These are phyloP conservation scores for Drosophila pectinifera DNA, from an alignment of 1,140 invertebrate genomes.

Conservation along the genomic window DNA sequence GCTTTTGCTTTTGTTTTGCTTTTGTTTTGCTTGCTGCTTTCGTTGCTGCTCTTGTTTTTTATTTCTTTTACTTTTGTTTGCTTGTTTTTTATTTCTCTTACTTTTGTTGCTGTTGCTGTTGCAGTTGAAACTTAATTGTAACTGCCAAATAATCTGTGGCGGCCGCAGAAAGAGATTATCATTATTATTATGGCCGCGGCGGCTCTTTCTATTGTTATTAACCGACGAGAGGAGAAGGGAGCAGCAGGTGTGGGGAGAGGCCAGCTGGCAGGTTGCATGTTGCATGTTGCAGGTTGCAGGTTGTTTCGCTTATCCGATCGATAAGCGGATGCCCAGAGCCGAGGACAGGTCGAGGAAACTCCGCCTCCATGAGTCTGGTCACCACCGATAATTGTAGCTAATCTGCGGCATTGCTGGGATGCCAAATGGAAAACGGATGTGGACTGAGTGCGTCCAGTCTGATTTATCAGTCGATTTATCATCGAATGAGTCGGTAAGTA, in stretches of 20 bases:
- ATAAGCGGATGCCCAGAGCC: background rate
- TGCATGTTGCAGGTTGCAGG: background rate
- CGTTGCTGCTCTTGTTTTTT: background rate
- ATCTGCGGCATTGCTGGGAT: conserved; percentile 37
- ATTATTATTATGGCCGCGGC: conserved; percentile 46
- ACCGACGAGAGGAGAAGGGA: conserved; percentile 26
- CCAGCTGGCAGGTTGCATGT: conserved; percentile 9
- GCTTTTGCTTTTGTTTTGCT: conserved; percentile 7
- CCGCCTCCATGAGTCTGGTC: conserved; percentile 5
- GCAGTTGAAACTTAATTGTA: conserved; percentile 59
- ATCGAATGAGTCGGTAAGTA: too few relatives aligned
- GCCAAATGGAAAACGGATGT: conserved; percentile 29
- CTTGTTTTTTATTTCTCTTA: background rate
- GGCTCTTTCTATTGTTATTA: conserved; percentile 38
- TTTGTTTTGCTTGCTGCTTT: conserved; percentile 11
- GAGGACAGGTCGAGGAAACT: conserved; percentile 16
- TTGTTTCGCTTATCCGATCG: conserved; percentile 16
- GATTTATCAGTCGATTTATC: too few relatives aligned
- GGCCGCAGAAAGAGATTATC: conserved; percentile 52
- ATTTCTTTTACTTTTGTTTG: too few relatives aligned
- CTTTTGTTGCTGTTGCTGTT: conserved; percentile 15
- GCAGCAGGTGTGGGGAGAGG: conserved; percentile 1
- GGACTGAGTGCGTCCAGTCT: conserved; percentile 10
- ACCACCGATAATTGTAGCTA: conserved; percentile 38
- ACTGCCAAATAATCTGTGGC: conserved; percentile 55